Conservation (phyloP, 2,113 vertebrate species). For the Sebastes fasciatus region DNA sequence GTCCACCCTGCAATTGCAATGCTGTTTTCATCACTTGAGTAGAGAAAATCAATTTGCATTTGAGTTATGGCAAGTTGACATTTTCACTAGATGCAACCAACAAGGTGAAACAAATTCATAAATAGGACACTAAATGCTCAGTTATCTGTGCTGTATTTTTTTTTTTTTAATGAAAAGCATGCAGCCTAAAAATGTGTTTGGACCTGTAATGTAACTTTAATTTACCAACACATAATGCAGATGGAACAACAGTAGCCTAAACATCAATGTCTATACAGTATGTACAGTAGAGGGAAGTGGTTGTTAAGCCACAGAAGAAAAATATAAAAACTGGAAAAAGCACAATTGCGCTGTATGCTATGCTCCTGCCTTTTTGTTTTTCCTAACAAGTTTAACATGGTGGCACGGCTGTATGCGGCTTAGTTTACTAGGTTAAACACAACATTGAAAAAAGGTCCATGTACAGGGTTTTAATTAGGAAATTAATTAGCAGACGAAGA, state of each 20-base stretch:
- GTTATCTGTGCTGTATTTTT: background rate
- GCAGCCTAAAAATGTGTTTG: background rate
- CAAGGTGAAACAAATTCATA: constrained; percentile 26
- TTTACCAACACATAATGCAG: background rate
- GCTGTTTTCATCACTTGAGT: constrained; percentile 37
- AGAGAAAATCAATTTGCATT: constrained; percentile 49
- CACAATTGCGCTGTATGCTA: background rate
- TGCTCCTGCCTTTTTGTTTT: background rate
- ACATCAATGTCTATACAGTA: background rate
- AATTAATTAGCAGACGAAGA: no score
- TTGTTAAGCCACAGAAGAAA: background rate
- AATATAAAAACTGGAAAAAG: background rate
- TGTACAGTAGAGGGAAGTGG: background rate
- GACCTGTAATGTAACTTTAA: background rate
- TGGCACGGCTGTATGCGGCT: background rate
- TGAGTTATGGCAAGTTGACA: constrained; percentile 21
- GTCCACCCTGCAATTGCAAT: constrained; percentile 4
- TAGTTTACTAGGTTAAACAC: background rate
- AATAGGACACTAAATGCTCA: constrained; percentile 13
- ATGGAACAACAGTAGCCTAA: background rate
- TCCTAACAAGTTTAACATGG: background rate
- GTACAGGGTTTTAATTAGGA: no score
- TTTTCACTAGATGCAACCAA: constrained; percentile 32
- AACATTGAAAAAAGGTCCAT: no score
- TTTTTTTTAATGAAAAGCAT: background rate